Evolutionary conservation across 2,888 invertebrate genomes (phyloP), one percentile per base, ranked within the genome.

Genomic region (Cacoxenus indagator): DNA sequence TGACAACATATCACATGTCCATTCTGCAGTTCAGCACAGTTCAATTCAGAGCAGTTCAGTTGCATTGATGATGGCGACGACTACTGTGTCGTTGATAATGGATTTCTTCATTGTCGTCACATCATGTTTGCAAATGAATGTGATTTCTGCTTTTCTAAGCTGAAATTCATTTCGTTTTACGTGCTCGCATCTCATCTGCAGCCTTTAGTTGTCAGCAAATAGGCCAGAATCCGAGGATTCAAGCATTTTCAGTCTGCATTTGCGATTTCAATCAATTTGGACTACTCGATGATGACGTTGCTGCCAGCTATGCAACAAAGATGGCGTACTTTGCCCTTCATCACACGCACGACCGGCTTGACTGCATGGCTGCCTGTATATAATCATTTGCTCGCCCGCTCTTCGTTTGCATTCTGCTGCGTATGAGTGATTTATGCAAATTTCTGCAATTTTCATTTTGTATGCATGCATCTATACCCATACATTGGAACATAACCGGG

Each of bases 391-490:
- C n/a, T n/a, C n/a, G n/a, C n/a, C n/a, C n/a, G n/a, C n/a, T n/a
- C n/a, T 17, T 37, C 24, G 22, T 62, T 24, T 62, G 61, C 24
- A 43, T 62, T 62, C 24, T 62, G 45, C 45, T 45, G 29, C 61
- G 24, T 62, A 62, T 62, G 61, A 62, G 67, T 76, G 66, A 69
- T 69, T 48, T 69, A 80, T 76, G 72, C 67, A 72, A 77, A 77
- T 77, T 71, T 72, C 73, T 74, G 73, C 73, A 81, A 81, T 81
- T 81, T 82, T 81, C 81, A 81, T 81, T 73, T 64, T 64, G 64
- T 68, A 64, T 55, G 64, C 64, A 78, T 74, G 71, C 72, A 82
- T 80, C 75, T 74, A 79, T 73, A 67, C 70, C 61, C 70, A 72
- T 71, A 72, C 73, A 59, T 67, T 68, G 57, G 64, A 55, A 57